Percentiles rank a stretch among this genome's conserved stretches.
These are phyloP conservation scores for Melanostoma scalare DNA, from an alignment of 2,888 invertebrate genomes.

Conservation along the genomic window DNA sequence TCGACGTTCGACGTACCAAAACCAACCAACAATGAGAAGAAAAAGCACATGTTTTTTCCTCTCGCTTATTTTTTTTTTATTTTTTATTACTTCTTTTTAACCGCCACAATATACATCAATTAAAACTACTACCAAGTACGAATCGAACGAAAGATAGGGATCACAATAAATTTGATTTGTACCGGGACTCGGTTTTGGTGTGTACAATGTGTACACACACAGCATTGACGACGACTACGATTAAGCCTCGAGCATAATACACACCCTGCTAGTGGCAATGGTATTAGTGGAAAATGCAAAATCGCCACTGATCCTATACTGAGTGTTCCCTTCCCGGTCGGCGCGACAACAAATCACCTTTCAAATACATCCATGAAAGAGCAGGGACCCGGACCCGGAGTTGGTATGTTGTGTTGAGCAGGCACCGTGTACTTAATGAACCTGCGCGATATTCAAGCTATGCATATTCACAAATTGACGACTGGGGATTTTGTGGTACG, in stretches of 20 bases:
- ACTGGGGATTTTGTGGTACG: constrained; percentile 63
- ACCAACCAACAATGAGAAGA: neutral
- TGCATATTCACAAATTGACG: constrained; percentile 68
- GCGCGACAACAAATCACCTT: constrained; percentile 69
- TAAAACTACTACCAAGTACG: constrained; percentile 65
- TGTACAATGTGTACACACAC: constrained; percentile 34
- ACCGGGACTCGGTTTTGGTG: constrained; percentile 10
- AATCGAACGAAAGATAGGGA: constrained; percentile 68
- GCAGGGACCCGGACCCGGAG: constrained; percentile 1
- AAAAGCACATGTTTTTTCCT: neutral
- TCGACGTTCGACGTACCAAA: neutral
- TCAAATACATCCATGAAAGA: constrained; percentile 31
- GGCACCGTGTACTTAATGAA: constrained; percentile 22
- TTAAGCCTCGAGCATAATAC: constrained; percentile 47
- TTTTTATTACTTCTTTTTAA: constrained; percentile 34
- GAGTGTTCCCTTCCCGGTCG: constrained; percentile 38
- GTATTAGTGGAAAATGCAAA: constrained; percentile 43
- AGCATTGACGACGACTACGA: constrained; percentile 42
- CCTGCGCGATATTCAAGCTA: constrained; percentile 59
- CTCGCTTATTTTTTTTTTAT: too few relatives aligned
- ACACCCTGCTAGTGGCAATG: constrained; percentile 1
- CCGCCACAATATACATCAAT: constrained; percentile 67
- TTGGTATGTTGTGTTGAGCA: neutral
- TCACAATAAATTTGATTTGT: constrained; percentile 72
- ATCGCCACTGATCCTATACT: constrained; percentile 68